These are phyloP conservation scores for Oreochromis mossambicus DNA, from an alignment of 2,797 vertebrate species.

Conservation along the genomic window DNA sequence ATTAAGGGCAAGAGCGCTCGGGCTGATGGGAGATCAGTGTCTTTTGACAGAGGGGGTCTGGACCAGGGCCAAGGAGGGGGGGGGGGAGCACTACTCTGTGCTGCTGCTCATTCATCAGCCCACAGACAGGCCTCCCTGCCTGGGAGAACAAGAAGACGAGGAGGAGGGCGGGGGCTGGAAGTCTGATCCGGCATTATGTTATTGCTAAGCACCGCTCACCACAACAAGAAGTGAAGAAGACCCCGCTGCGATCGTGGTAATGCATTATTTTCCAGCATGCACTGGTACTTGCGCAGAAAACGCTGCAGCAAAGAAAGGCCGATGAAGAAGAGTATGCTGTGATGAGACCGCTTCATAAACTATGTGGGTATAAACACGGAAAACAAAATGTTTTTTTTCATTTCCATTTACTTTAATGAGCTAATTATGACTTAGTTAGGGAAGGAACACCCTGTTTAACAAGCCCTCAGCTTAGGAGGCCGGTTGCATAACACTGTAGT, in stretches of 20 bases:
- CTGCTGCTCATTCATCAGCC: slow-evolving; percentile 66
- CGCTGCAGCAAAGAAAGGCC: neutral
- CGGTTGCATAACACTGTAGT: slow-evolving; percentile 10
- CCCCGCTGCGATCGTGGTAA: slow-evolving; percentile 16
- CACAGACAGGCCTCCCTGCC: slow-evolving; percentile 58
- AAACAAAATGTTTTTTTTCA: neutral
- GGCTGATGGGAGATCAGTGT: slow-evolving; percentile 61
- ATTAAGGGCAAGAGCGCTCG: slow-evolving; percentile 34
- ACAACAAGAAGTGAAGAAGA: slow-evolving; percentile 29
- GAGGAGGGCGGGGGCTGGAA: slow-evolving; percentile 31
- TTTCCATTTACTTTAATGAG: neutral
- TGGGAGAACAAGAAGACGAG: slow-evolving; percentile 51
- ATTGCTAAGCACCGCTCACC: slow-evolving; percentile 32
- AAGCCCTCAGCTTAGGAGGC: neutral
- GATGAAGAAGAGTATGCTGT: neutral
- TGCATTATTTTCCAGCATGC: neutral
- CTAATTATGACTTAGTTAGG: neutral
- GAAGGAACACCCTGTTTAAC: neutral
- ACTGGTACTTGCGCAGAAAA: neutral
- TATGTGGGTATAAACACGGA: neutral
- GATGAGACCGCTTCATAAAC: neutral
- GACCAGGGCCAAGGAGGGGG: slow-evolving; percentile 51
- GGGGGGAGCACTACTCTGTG: slow-evolving; percentile 19
- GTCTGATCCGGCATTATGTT: slow-evolving; percentile 48
- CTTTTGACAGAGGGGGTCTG: slow-evolving; percentile 49